Conservation (phyloP, 2,113 vertebrate genomes). For the Sorex araneus region DNA sequence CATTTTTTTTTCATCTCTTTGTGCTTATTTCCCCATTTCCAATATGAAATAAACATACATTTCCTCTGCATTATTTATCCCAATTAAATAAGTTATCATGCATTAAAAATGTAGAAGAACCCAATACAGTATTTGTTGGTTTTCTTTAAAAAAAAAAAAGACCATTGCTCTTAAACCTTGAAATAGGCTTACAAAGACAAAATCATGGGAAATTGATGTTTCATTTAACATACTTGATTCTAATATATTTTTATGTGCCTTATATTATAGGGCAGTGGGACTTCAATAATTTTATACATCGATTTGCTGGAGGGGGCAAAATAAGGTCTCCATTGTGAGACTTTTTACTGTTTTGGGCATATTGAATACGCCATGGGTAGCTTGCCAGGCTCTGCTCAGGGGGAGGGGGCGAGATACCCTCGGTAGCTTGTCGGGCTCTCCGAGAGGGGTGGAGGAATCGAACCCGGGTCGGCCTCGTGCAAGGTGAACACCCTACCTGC, state of each 20-base stretch:
- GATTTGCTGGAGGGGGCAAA: too few species aligned
- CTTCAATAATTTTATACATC: neutral
- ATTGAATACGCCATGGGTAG: too few species aligned
- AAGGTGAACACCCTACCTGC: too few species aligned
- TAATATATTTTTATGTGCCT: neutral
- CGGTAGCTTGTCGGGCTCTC: too few species aligned
- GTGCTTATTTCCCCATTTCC: neutral
- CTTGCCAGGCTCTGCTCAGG: too few species aligned
- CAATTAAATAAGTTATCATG: too few species aligned
- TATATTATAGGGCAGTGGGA: neutral
- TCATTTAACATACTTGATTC: neutral
- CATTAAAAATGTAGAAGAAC: neutral
- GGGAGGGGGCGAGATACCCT: too few species aligned
- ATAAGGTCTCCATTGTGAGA: too few species aligned
- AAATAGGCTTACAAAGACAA: neutral
- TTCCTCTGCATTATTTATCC: neutral
- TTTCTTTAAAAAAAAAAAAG: neutral
- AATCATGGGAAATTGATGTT: neutral
- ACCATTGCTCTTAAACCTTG: neutral
- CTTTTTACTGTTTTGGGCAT: too few species aligned
- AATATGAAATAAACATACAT: neutral
- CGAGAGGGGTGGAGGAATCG: too few species aligned
- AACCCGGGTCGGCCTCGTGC: too few species aligned
- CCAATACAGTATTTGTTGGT: neutral
- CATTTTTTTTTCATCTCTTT: neutral